These are phyloP conservation scores for Drosophila arawakana DNA, from an alignment of 1,140 invertebrate genomes.

Conservation along the genomic window DNA sequence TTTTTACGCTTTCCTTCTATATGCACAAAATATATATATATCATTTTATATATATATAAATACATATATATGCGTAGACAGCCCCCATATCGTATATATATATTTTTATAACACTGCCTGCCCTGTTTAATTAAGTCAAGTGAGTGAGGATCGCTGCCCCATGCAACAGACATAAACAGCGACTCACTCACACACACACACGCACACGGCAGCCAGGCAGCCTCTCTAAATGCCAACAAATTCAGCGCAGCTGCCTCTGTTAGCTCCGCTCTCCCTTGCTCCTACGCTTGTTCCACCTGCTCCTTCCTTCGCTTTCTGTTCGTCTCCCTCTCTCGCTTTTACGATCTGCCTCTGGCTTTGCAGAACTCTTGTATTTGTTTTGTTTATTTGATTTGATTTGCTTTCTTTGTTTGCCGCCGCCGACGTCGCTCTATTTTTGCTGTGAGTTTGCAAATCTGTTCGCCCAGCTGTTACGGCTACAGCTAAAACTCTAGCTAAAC, in stretches of 20 bases:
- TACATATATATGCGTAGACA: conserved; percentile 3
- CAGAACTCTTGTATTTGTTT: conserved; percentile 67
- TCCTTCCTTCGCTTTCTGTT: conserved; percentile 5
- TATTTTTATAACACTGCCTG: conserved; percentile 55
- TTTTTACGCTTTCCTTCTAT: conserved; percentile 56
- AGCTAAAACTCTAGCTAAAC: conserved; percentile 13
- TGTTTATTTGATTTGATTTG: conserved; percentile 76
- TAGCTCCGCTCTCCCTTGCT: background rate
- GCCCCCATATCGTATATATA: conserved; percentile 1
- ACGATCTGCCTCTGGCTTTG: conserved; percentile 12
- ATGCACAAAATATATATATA: conserved; percentile 48
- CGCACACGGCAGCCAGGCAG: conserved; percentile 54
- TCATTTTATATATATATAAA: conserved; percentile 35
- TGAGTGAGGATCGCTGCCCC: conserved; percentile 73
- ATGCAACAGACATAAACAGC: conserved; percentile 30
- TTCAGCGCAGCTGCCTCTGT: conserved; percentile 52
- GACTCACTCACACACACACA: conserved; percentile 35
- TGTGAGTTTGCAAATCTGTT: conserved; percentile 52
- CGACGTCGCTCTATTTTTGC: conserved; percentile 50
- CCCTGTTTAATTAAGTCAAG: conserved; percentile 79
- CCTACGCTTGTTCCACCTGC: background rate
- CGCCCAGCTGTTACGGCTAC: conserved; percentile 63
- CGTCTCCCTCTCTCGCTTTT: conserved; percentile 20
- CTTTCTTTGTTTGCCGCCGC: conserved; percentile 72
- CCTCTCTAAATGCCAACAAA: conserved; percentile 75